These are phyloP conservation scores for Lepus timidus DNA, from an alignment of 2,113 vertebrate genomes.

Conservation along the genomic window DNA sequence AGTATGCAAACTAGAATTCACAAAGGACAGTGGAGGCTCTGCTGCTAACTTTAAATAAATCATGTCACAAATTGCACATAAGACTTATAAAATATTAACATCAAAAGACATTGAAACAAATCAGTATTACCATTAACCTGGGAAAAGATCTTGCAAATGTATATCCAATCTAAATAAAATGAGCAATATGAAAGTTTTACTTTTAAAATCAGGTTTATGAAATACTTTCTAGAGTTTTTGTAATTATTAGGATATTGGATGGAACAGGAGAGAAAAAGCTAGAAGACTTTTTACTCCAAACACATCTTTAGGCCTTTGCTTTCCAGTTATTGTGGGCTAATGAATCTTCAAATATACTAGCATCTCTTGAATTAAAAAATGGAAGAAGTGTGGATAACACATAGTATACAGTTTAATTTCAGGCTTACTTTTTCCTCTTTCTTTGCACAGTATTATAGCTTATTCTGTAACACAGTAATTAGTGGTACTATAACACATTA, in stretches of 20 bases:
- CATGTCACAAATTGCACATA: slow-evolving; percentile 49
- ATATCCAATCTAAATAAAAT: slow-evolving; percentile 9
- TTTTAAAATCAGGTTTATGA: background rate
- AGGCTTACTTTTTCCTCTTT: background rate
- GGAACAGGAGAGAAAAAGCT: background rate
- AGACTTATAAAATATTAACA: slow-evolving; percentile 64
- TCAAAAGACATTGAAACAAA: background rate
- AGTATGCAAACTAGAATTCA: slow-evolving; percentile 35
- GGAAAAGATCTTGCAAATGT: background rate
- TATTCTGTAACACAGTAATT: background rate
- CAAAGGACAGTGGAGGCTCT: slow-evolving; percentile 22
- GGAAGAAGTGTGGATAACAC: accelerated
- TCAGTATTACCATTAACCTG: background rate
- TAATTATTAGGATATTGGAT: background rate
- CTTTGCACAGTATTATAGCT: background rate
- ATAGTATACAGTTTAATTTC: background rate
- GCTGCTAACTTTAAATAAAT: slow-evolving; percentile 67
- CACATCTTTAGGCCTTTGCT: accelerated
- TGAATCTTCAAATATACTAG: background rate
- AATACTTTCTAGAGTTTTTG: background rate
- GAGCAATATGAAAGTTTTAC: background rate
- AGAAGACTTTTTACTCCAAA: background rate
- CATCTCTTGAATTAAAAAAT: background rate
- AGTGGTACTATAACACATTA: background rate
- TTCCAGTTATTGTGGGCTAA: background rate